phyloP scores from a whole-genome alignment of 2,888 invertebrate genomes.

The Xestia xanthographa region DNA sequence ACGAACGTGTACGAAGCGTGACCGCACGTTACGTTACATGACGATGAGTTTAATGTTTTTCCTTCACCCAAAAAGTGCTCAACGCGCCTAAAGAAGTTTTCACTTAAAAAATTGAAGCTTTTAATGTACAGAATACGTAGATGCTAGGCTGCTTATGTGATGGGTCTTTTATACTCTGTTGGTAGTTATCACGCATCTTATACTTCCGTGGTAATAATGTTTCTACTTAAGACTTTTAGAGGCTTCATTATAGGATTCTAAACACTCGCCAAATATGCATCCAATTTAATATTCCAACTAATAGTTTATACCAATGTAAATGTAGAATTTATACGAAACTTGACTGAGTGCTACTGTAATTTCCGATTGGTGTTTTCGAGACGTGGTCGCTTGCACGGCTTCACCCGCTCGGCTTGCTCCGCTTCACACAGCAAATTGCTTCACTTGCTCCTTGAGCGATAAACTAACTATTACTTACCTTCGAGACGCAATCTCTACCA shows the following conservation, averaged over 20 bases:
- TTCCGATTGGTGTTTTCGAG: conserved; percentile 66
- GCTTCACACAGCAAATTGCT: conserved; percentile 70
- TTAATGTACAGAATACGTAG: background rate
- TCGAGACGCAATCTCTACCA: conserved; percentile 41
- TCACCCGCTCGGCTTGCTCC: conserved; percentile 52
- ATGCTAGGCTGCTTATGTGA: background rate
- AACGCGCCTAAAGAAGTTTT: no score
- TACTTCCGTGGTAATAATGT: background rate
- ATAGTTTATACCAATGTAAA: conserved; percentile 11
- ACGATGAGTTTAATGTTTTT: no score
- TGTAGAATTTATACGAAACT: conserved; percentile 42
- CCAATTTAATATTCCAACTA: background rate
- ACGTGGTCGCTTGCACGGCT: conserved; percentile 66
- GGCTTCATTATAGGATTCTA: background rate
- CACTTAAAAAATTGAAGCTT: no score
- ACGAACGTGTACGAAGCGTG: no score
- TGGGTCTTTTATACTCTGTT: background rate
- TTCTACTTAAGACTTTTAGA: background rate
- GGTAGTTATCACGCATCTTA: background rate
- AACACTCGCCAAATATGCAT: background rate
- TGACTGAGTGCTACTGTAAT: conserved; percentile 59
- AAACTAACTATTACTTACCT: conserved; percentile 56
- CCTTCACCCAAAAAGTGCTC: no score
- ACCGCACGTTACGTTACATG: no score
- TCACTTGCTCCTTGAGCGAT: conserved; percentile 59